These are phyloP conservation scores for Dicranocentrus wangi DNA, from an alignment of 2,888 invertebrate species.

Conservation along the genomic window DNA sequence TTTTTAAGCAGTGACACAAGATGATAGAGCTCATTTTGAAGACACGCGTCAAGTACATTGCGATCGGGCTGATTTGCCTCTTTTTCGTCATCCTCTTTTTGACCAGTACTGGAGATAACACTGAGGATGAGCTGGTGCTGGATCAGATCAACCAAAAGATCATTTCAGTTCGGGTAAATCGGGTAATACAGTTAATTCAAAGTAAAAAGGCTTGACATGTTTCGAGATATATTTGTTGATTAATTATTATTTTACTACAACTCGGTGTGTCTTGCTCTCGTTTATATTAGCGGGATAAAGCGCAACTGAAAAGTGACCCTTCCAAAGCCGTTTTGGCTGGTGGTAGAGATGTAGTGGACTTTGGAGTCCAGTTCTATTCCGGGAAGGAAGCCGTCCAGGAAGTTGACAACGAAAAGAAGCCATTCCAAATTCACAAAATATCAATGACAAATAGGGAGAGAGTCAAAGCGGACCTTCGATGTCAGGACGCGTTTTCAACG, in stretches of 20 bases:
- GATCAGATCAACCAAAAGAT: conserved; percentile 52
- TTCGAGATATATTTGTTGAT: neutral
- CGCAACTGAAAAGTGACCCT: too few species aligned
- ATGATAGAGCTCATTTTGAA: conserved; percentile 61
- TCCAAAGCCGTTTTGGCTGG: neutral
- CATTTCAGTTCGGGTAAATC: conserved; percentile 41
- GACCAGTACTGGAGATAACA: conserved; percentile 49
- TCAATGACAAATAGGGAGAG: conserved; percentile 67
- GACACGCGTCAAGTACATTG: conserved; percentile 61
- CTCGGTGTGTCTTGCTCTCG: too few species aligned
- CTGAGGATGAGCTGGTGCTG: conserved; percentile 61
- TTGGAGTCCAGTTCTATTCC: conserved; percentile 70
- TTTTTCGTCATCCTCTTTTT: conserved; percentile 63
- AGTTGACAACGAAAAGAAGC: conserved; percentile 66
- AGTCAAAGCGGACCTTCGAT: conserved; percentile 59
- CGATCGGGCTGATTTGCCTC: conserved; percentile 51
- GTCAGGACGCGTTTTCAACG: conserved; percentile 70
- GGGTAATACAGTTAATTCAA: too few species aligned
- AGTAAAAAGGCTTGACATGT: too few species aligned
- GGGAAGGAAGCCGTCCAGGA: conserved; percentile 69
- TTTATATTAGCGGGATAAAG: too few species aligned
- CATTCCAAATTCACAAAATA: conserved; percentile 67
- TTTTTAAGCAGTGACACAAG: neutral
- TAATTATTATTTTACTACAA: conserved; percentile 20
- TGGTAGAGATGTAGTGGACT: conserved; percentile 51